Percentiles rank a stretch among this genome's conserved stretches.
phyloP scores from a whole-genome alignment of 2,113 vertebrate species.

The Oenanthe melanoleuca region DNA sequence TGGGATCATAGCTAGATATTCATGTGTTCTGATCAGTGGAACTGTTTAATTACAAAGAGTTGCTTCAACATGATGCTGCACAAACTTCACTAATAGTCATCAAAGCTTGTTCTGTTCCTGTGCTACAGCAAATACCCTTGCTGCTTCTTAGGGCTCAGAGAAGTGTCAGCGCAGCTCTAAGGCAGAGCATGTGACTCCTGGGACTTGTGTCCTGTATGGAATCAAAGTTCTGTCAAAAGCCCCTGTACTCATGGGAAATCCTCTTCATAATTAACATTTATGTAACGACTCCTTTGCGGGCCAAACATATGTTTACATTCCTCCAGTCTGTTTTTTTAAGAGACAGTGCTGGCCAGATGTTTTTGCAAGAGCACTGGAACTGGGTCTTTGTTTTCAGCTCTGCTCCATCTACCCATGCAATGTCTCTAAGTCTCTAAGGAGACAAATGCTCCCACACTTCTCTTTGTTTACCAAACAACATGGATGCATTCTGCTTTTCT shows the following conservation, averaged over 20 bases:
- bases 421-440: not conserved
- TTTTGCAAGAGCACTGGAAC: slow-evolving; percentile 25
- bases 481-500: not conserved
- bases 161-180: not conserved
- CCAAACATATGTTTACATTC: slow-evolving; percentile 54
- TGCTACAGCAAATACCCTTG: not conserved
- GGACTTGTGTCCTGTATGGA: not conserved
- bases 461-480: not conserved
- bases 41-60: not conserved
- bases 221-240: slow-evolving; percentile 44
- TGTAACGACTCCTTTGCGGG: not conserved
- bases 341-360: slow-evolving; percentile 10
- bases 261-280: slow-evolving; percentile 44
- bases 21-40: not conserved
- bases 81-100: not conserved
- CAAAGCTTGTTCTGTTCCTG: not conserved
- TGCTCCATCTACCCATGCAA: not conserved
- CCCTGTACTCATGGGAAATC: slow-evolving; percentile 7
- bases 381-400: slow-evolving; percentile 6
- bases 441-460: not conserved
- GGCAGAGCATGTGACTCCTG: not conserved
- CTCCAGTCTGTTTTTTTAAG: slow-evolving; percentile 23
- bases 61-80: not conserved
- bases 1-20: not conserved
- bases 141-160: not conserved